Conservation (phyloP, 2,888 invertebrate genomes). For the Orchestes rusci region DNA sequence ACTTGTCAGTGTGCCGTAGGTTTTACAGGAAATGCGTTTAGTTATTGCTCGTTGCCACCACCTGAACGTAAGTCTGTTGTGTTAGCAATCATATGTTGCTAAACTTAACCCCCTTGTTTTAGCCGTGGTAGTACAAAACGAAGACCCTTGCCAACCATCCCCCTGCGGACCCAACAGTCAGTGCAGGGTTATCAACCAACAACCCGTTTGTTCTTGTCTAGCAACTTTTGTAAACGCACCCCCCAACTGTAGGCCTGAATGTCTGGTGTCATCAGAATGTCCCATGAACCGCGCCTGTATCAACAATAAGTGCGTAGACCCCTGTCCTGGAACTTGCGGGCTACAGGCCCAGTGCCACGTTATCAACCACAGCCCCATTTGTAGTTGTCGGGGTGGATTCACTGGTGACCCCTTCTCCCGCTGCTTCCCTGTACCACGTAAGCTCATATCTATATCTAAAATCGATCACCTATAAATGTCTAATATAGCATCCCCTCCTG, state of each 20-base stretch:
- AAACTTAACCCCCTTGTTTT: too few relatives aligned
- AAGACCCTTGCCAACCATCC: constrained; percentile 53
- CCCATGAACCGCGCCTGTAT: constrained; percentile 58
- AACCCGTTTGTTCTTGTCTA: constrained; percentile 65
- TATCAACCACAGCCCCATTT: constrained; percentile 65
- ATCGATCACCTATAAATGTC: too few relatives aligned
- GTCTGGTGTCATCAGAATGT: constrained; percentile 66
- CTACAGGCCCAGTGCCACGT: constrained; percentile 65
- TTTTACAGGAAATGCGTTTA: constrained; percentile 62
- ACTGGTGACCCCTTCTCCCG: constrained; percentile 62
- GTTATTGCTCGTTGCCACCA: constrained; percentile 39
- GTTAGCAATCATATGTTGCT: too few relatives aligned
- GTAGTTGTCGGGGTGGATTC: constrained; percentile 54
- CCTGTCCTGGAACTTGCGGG: constrained; percentile 68
- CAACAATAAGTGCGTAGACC: constrained; percentile 62
- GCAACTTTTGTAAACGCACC: constrained; percentile 58
- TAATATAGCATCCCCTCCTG: constrained; percentile 33
- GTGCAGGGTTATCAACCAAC: constrained; percentile 62
- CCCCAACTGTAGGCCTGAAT: constrained; percentile 67
- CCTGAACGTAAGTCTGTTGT: constrained; percentile 44
- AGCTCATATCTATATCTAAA: constrained; percentile 29
- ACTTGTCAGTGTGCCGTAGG: constrained; percentile 55
- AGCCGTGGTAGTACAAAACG: constrained; percentile 16
- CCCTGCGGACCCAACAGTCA: constrained; percentile 73
- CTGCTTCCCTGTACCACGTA: constrained; percentile 47